Conservation (phyloP, 92 coral and sea anemone species). For the Epizoanthus rinbou region DNA sequence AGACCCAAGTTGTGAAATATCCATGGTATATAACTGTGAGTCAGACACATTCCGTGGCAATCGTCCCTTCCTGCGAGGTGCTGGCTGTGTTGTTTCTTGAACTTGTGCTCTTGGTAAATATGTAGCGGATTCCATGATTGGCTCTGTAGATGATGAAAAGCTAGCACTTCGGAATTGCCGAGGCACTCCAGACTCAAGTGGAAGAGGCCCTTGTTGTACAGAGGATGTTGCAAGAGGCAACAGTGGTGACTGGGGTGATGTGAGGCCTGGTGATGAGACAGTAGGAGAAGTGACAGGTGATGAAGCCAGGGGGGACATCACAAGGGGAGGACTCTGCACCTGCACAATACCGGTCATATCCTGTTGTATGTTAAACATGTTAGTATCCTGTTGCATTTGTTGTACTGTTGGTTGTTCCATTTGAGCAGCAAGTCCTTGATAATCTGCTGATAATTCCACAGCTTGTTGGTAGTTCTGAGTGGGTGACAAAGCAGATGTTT, state of each 20-base stretch:
- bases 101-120: slow-evolving; percentile 8
- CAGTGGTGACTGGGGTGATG: background rate
- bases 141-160: slow-evolving; percentile 19
- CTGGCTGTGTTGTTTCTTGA: slow-evolving; percentile 10
- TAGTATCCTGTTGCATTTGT: slow-evolving; percentile 32
- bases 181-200: slow-evolving; percentile 7
- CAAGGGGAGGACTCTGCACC: slow-evolving; percentile 16
- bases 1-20: slow-evolving; percentile 70
- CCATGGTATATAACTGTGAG: slow-evolving; percentile 85
- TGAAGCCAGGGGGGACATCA: slow-evolving; percentile 18
- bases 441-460: slow-evolving; percentile 26
- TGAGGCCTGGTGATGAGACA: slow-evolving; percentile 7
- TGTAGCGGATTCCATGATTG: background rate
- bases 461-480: slow-evolving; percentile 18
- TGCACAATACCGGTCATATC: slow-evolving; percentile 11
- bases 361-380: slow-evolving; percentile 25
- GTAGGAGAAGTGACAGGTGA: slow-evolving; percentile 24
- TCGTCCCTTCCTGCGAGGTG: slow-evolving; percentile 55
- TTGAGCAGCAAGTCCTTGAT: background rate
- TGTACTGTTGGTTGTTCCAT: slow-evolving; percentile 22
- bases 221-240: slow-evolving; percentile 3
- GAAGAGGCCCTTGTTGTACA: slow-evolving; percentile 22
- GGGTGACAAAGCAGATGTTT: slow-evolving; percentile 31
- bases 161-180: slow-evolving; percentile 8
- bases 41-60: slow-evolving; percentile 94